These are phyloP conservation scores for Deladenus siricidicola DNA, from an alignment of 2,888 invertebrate genomes.

Conservation along the genomic window DNA sequence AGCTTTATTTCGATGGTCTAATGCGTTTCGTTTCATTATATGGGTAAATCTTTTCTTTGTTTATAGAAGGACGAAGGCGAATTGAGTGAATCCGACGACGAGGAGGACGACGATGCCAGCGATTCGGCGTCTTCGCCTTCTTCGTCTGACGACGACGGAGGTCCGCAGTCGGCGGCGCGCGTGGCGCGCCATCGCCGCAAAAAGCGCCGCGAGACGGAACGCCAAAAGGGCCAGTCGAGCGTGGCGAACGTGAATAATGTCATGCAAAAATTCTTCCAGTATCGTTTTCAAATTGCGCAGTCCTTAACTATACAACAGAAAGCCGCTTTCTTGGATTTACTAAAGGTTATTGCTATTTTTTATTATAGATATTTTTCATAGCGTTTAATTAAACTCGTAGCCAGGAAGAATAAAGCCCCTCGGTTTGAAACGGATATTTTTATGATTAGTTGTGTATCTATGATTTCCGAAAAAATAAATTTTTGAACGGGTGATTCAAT, in stretches of 20 bases:
- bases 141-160: neutral
- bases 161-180: neutral
- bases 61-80: slow-evolving; percentile 21
- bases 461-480: no score
- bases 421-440: no score
- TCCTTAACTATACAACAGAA: slow-evolving; percentile 16
- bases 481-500: no score
- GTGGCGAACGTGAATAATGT: slow-evolving; percentile 8
- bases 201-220: neutral
- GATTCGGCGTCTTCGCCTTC: neutral
- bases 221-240: slow-evolving; percentile 9
- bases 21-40: neutral
- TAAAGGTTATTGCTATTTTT: slow-evolving; percentile 3
- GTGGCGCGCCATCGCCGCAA: slow-evolving; percentile 6
- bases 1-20: no score
- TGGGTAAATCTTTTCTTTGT: neutral
- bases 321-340: slow-evolving; percentile 13
- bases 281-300: slow-evolving; percentile 12
- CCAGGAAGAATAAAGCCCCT: no score
- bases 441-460: no score
- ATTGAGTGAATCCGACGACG: slow-evolving; percentile 12
- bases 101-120: slow-evolving; percentile 5
- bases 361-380: neutral
- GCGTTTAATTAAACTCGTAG: slow-evolving; percentile 8
- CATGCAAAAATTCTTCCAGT: slow-evolving; percentile 12